Evolutionary conservation across 1,140 invertebrate species (phyloP).

Genomic region (Aphelenchoides fujianensis): DNA sequence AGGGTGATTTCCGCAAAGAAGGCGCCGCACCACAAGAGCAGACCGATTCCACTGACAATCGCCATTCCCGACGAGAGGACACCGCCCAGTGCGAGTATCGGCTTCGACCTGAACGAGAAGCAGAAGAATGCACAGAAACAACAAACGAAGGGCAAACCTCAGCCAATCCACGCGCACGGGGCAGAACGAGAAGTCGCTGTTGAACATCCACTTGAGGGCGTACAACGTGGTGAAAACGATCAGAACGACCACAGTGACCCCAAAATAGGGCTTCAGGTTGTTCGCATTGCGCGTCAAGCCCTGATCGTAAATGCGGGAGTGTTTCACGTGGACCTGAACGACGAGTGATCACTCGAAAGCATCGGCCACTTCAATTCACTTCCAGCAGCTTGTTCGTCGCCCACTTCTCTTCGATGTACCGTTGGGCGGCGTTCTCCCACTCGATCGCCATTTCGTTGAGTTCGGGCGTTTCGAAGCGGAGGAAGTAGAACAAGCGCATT

Average conservation of each 20-base stretch:
- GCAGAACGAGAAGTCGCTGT: conserved; percentile 21
- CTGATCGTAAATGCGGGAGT: conserved; percentile 58
- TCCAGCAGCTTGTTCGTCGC: conserved; percentile 50
- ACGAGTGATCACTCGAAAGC: too few relatives aligned
- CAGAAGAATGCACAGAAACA: too few relatives aligned
- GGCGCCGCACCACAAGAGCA: conserved; percentile 82
- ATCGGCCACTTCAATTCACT: too few relatives aligned
- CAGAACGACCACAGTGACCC: conserved; percentile 57
- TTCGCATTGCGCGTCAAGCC: conserved; percentile 60
- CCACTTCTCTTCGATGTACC: conserved; percentile 49
- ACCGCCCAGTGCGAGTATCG: conserved; percentile 64
- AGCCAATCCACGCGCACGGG: conserved; percentile 58
- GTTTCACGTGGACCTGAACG: conserved; percentile 59
- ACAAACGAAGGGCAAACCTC: too few relatives aligned
- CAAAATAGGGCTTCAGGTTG: conserved; percentile 59
- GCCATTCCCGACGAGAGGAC: conserved; percentile 86
- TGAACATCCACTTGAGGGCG: conserved; percentile 59
- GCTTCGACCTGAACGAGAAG: conserved; percentile 60
- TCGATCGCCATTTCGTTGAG: conserved; percentile 49
- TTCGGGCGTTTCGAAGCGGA: conserved; percentile 55
- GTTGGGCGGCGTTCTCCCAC: conserved; percentile 54
- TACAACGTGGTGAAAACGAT: conserved; percentile 60
- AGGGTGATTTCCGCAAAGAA: conserved; percentile 91
- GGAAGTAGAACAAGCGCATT: conserved; percentile 60
- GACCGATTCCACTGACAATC: conserved; percentile 81